Percentiles rank a stretch among this genome's conserved stretches.
Evolutionary conservation across 2,797 vertebrate genomes (phyloP).

Genomic region (Acrossocheilus fasciatus): DNA sequence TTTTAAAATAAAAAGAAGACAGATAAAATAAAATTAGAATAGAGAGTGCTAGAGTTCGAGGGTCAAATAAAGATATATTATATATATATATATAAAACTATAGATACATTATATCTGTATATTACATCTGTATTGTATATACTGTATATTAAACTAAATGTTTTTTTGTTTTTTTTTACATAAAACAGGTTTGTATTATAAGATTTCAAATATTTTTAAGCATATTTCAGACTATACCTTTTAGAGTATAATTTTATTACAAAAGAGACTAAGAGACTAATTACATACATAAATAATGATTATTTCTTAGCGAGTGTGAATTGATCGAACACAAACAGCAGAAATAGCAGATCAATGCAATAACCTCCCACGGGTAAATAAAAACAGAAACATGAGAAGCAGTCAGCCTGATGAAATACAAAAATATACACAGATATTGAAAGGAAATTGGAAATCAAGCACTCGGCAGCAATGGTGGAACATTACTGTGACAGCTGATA

Average conservation of each 20-base stretch:
- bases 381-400: conserved; percentile 48
- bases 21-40: no score
- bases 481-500: conserved; percentile 62
- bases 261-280: conserved; percentile 41
- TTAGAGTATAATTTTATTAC: not conserved
- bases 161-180: not conserved
- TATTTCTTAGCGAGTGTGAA: conserved; percentile 43
- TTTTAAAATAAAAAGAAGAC: no score
- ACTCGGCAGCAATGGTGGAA: conserved; percentile 60
- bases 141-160: not conserved
- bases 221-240: not conserved
- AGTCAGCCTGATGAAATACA: conserved; percentile 50
- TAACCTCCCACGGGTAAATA: conserved; percentile 56
- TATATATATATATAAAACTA: no score
- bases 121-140: no score
- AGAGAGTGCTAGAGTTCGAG: no score
- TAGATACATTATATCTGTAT: not conserved
- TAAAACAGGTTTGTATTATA: not conserved
- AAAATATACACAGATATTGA: conserved; percentile 58
- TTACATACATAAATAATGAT: conserved; percentile 52
- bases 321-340: conserved; percentile 50
- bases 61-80: no score
- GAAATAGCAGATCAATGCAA: conserved; percentile 60
- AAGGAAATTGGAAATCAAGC: conserved; percentile 67
- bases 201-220: not conserved